A percentile compares a stretch with the other conserved stretches of the same genome.
Evolutionary conservation across 2,888 invertebrate genomes (phyloP).

Genomic region (Epirrhoe alternata): DNA sequence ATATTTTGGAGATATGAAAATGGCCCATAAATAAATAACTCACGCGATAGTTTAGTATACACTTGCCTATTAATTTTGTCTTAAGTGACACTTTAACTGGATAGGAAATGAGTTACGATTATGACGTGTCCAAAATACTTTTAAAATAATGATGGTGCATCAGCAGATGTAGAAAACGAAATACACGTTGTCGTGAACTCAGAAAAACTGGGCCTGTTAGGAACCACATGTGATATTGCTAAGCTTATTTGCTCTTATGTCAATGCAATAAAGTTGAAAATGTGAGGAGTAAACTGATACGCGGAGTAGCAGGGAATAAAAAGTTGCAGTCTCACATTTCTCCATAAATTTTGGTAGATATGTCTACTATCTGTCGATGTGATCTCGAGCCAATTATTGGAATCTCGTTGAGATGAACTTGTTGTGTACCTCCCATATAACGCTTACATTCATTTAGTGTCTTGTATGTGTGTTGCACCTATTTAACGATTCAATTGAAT

Average conservation of each 20-base stretch:
- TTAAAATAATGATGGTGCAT: constrained; percentile 48
- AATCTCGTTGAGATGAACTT: constrained; percentile 40
- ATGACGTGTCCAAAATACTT: constrained; percentile 50
- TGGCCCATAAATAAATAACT: constrained; percentile 44
- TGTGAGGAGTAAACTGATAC: constrained; percentile 44
- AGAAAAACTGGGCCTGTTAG: constrained; percentile 59
- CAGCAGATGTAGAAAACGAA: constrained; percentile 66
- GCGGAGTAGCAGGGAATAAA: constrained; percentile 56
- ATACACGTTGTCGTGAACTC: constrained; percentile 54
- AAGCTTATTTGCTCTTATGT: constrained; percentile 43
- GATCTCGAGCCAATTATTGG: constrained; percentile 51
- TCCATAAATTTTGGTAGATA: constrained; percentile 64
- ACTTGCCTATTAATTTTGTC: constrained; percentile 54
- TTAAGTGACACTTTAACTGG: constrained; percentile 62
- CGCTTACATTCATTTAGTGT: background rate
- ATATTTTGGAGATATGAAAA: background rate
- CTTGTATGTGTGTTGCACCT: background rate
- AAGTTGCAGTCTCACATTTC: constrained; percentile 69
- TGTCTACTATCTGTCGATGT: constrained; percentile 56
- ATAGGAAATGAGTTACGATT: constrained; percentile 60
- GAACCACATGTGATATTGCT: constrained; percentile 35
- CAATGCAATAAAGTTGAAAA: constrained; percentile 39
- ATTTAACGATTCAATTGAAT: background rate
- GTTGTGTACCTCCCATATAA: background rate
- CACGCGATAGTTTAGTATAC: constrained; percentile 42